Conservation (phyloP, 2,888 invertebrate genomes). For the Oscheius sp. region DNA sequence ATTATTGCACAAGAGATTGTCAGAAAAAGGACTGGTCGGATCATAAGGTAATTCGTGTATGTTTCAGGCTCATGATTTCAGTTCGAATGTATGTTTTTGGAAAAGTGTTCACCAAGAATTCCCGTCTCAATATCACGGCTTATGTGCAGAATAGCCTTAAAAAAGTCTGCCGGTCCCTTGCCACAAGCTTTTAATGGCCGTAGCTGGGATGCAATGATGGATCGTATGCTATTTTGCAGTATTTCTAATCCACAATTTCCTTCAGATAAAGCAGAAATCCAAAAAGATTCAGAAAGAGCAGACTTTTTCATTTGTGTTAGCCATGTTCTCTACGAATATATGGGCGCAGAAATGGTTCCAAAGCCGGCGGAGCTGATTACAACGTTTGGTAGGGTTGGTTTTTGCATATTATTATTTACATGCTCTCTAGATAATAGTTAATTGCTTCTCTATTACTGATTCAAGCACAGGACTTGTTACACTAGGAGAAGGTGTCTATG, state of each 20-base stretch:
- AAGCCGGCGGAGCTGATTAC: slow-evolving; percentile 21
- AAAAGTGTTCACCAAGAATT: slow-evolving; percentile 29
- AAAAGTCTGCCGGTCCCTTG: slow-evolving; percentile 1
- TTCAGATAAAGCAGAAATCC: slow-evolving; percentile 25
- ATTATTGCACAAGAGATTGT: slow-evolving; percentile 34
- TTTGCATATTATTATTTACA: not conserved
- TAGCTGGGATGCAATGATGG: slow-evolving; percentile 27
- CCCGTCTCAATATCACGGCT: slow-evolving; percentile 37
- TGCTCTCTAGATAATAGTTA: slow-evolving; percentile 31
- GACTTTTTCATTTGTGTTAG: slow-evolving; percentile 28
- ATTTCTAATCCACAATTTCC: not conserved
- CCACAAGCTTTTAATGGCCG: slow-evolving; percentile 30
- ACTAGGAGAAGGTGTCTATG: slow-evolving; percentile 37
- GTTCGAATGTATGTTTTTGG: slow-evolving; percentile 30
- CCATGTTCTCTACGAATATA: slow-evolving; percentile 28
- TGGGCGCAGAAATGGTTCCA: slow-evolving; percentile 30
- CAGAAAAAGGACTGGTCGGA: slow-evolving; percentile 35
- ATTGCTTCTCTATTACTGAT: slow-evolving; percentile 37
- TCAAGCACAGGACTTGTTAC: not conserved
- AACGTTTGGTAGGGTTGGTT: slow-evolving; percentile 29
- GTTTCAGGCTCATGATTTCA: not conserved
- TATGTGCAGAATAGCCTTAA: slow-evolving; percentile 30
- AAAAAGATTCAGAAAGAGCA: slow-evolving; percentile 26
- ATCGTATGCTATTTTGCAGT: slow-evolving; percentile 14
- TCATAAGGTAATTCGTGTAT: slow-evolving; percentile 25